Evolutionary conservation across 30 jellyfish, hydroid and myxozoan genomes (phyloP).

Genomic region (Nemopilema nomurai): DNA sequence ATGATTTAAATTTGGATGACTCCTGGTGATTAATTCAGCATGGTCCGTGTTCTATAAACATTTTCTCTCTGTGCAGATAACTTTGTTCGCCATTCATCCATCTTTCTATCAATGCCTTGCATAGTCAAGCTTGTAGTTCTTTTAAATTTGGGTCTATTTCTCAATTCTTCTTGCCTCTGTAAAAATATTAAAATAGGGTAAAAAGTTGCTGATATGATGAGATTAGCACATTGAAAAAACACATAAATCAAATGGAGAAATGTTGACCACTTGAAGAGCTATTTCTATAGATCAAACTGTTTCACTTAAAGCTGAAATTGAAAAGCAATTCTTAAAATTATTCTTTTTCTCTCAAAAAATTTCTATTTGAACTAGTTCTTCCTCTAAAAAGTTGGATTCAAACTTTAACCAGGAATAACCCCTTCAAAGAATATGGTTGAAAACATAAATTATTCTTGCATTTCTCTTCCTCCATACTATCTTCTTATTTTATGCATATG

Average conservation of each 20-base stretch:
- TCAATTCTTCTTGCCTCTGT: slow-evolving; percentile 69
- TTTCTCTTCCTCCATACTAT: no score
- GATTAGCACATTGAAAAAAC: not conserved
- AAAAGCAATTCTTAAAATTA: no score
- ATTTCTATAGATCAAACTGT: no score
- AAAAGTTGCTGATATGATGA: not conserved
- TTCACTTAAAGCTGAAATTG: no score
- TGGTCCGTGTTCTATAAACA: slow-evolving; percentile 73
- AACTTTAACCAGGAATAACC: no score
- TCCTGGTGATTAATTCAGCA: slow-evolving; percentile 44
- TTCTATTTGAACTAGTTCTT: no score
- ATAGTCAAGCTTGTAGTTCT: slow-evolving; percentile 55
- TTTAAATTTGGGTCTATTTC: slow-evolving; percentile 57
- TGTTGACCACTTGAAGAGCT: not conserved
- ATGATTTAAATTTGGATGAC: not conserved
- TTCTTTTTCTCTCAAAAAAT: no score
- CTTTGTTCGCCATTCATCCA: slow-evolving; percentile 77
- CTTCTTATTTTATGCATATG: no score
- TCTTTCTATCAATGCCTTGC: slow-evolving; percentile 55
- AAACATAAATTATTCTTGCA: no score
- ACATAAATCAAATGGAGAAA: not conserved
- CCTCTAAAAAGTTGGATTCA: no score
- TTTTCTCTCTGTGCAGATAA: slow-evolving; percentile 75
- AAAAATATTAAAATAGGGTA: not conserved
- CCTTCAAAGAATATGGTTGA: no score